phyloP scores from a whole-genome alignment of 2,113 vertebrate genomes.

The Stegostoma tigrinum region DNA sequence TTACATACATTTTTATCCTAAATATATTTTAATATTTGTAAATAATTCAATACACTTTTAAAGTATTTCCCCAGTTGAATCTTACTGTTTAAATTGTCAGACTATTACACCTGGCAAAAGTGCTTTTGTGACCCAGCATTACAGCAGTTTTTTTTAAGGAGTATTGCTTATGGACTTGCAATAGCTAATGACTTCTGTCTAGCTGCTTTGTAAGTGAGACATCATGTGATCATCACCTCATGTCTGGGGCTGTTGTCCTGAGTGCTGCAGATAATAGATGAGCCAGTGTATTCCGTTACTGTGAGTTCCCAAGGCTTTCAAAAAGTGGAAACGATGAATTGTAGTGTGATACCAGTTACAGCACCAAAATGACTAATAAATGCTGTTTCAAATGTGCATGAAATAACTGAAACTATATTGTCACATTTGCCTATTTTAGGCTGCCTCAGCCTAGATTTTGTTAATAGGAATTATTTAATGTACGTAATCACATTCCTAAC shows the following conservation, averaged over 20 bases:
- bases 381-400: background rate
- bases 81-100: background rate
- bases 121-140: background rate
- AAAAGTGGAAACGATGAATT: constrained; percentile 36
- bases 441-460: background rate
- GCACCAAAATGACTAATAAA: background rate
- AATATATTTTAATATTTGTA: background rate
- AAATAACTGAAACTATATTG: background rate
- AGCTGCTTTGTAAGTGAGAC: constrained; percentile 44
- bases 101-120: background rate
- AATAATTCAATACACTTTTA: background rate
- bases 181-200: constrained; percentile 36
- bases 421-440: background rate
- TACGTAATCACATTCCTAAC: background rate
- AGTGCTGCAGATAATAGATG: constrained; percentile 35
- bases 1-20: background rate
- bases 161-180: background rate
- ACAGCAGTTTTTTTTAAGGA: accelerated
- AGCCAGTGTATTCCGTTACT: constrained; percentile 44
- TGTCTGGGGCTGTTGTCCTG: constrained; percentile 42
- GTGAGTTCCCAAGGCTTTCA: constrained; percentile 24
- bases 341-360: background rate
- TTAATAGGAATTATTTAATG: background rate
- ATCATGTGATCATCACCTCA: constrained; percentile 42
- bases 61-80: background rate